Conservation (phyloP, 2,113 vertebrate species). For the Noturus placidus region DNA sequence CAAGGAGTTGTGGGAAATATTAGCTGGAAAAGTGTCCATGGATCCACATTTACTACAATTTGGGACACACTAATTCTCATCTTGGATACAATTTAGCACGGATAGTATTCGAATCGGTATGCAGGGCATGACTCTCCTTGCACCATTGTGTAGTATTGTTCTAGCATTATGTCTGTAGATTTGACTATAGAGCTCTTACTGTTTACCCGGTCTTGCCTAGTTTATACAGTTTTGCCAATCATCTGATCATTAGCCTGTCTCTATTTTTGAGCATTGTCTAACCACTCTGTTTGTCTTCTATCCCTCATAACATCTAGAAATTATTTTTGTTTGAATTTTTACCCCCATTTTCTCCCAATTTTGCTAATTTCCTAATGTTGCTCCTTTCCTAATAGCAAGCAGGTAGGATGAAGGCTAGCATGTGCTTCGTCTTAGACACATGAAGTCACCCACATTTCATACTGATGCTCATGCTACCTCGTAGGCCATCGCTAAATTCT, state of each 20-base stretch:
- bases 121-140: not conserved
- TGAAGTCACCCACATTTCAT: not conserved
- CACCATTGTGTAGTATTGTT: not conserved
- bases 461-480: not conserved
- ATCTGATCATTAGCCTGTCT: not conserved
- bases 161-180: not conserved
- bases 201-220: not conserved
- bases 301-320: not conserved
- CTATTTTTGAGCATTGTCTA: not conserved
- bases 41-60: too few relatives aligned
- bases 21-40: too few relatives aligned
- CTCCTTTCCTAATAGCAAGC: not conserved
- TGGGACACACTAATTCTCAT: too few relatives aligned
- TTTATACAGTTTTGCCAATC: not conserved
- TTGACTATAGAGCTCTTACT: not conserved
- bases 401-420: not conserved
- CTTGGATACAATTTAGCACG: too few relatives aligned
- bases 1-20: too few relatives aligned
- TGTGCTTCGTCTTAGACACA: not conserved
- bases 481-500: not conserved
- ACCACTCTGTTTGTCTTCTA: not conserved
- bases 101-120: too few relatives aligned
- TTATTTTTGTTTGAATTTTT: not conserved
- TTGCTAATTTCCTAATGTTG: not conserved
- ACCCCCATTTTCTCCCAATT: not conserved